Evolutionary conservation across 2,113 vertebrate species (phyloP).

Genomic region (Pelobates fuscus): DNA sequence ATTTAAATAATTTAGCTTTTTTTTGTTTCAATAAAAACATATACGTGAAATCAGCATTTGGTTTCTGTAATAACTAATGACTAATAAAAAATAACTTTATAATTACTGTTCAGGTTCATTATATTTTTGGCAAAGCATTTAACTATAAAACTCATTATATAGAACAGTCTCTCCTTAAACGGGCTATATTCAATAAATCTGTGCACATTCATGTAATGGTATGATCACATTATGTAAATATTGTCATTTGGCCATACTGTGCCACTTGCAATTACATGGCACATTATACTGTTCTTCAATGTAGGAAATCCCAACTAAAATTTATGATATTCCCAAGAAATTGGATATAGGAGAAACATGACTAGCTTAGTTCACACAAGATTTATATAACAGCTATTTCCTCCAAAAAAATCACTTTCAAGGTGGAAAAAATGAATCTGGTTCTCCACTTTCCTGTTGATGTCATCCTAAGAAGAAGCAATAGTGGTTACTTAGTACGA

Average conservation of each 20-base stretch:
- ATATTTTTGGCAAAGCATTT: neutral
- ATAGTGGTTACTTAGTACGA: too few relatives aligned
- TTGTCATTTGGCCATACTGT: neutral
- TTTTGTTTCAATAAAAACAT: too few relatives aligned
- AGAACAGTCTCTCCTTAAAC: neutral
- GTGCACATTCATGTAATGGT: neutral
- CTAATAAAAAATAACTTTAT: too few relatives aligned
- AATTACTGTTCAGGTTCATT: neutral
- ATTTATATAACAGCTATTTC: neutral
- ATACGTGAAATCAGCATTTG: too few relatives aligned
- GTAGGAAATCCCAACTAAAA: neutral
- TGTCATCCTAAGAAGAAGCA: neutral
- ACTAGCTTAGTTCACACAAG: neutral
- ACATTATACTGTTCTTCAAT: neutral
- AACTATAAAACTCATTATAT: neutral
- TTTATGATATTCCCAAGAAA: neutral
- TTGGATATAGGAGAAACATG: neutral
- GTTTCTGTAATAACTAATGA: neutral
- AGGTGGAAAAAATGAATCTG: neutral
- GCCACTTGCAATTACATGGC: neutral
- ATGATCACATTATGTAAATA: constrained; percentile 2
- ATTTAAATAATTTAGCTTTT: too few relatives aligned
- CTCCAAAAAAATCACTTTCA: neutral
- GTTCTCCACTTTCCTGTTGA: neutral
- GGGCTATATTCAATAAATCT: neutral